Conservation (phyloP, 1,140 invertebrate species). For the Drosophila willistoni region DNA sequence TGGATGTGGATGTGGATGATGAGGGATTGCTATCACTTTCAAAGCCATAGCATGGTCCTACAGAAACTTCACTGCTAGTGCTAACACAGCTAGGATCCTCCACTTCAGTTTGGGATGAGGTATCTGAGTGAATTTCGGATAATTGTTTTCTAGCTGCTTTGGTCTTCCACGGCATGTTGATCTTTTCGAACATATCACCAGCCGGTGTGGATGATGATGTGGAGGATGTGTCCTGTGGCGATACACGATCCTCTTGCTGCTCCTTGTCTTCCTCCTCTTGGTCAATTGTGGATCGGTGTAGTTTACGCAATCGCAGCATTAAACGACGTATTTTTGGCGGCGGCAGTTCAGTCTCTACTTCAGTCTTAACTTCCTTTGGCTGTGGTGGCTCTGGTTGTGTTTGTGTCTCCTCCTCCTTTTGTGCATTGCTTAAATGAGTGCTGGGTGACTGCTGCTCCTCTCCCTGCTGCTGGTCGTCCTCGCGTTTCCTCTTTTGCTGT, state of each 20-base stretch:
- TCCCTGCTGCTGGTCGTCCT: background rate
- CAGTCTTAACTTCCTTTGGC: constrained; percentile 24
- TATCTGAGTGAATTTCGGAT: constrained; percentile 34
- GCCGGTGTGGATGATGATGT: constrained; percentile 17
- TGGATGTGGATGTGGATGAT: constrained; percentile 14
- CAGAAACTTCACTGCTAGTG: constrained; percentile 41
- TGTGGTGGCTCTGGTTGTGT: background rate
- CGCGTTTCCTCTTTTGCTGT: constrained; percentile 18
- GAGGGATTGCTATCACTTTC: constrained; percentile 44
- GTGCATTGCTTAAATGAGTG: constrained; percentile 25
- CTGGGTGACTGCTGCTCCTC: constrained; percentile 2
- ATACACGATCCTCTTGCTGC: background rate
- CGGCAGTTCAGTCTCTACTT: constrained; percentile 6
- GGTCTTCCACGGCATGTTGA: constrained; percentile 59
- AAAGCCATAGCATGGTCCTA: constrained; percentile 55
- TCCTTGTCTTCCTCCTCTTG: background rate
- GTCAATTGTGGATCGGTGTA: constrained; percentile 18
- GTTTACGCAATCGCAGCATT: constrained; percentile 31
- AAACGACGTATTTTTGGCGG: constrained; percentile 29
- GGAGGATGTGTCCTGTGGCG: background rate
- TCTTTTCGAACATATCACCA: background rate
- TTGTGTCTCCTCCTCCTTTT: constrained; percentile 30
- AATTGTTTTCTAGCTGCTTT: constrained; percentile 69
- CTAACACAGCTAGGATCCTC: constrained; percentile 11
- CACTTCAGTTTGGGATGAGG: background rate